phyloP scores from a whole-genome alignment of 2,113 vertebrate species.

The Neotragus moschatus region DNA sequence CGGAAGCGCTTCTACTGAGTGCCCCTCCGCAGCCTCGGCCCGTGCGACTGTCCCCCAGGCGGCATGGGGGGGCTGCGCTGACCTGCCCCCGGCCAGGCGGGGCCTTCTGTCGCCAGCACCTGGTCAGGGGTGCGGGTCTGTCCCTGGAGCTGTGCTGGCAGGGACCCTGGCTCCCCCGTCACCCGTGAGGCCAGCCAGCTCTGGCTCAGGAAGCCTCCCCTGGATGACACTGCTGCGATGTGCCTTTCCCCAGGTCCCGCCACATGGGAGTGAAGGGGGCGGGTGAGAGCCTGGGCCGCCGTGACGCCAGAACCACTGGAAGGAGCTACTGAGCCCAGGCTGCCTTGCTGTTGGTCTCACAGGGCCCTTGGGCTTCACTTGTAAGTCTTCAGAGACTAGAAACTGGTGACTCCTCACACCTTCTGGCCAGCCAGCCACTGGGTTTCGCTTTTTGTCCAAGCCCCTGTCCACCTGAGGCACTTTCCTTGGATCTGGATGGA shows the following conservation, averaged over 20 bases:
- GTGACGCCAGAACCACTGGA: not conserved
- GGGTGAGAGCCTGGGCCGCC: not conserved
- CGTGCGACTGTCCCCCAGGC: not conserved
- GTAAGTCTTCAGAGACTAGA: not conserved
- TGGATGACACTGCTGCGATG: not conserved
- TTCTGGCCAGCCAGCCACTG: not conserved
- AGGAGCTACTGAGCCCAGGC: not conserved
- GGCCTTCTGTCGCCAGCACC: not conserved
- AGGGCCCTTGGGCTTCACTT: not conserved
- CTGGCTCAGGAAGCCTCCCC: not conserved
- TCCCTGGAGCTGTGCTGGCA: no score
- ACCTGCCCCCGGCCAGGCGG: not conserved
- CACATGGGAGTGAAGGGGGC: not conserved
- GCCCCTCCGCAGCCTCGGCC: not conserved
- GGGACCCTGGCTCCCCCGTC: no score
- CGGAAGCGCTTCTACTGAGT: constrained; percentile 96
- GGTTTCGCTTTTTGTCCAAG: not conserved
- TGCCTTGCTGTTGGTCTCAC: not conserved
- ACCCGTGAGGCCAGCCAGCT: not conserved
- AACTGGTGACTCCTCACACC: not conserved
- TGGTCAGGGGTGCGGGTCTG: not conserved
- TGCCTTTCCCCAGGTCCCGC: constrained; percentile 54
- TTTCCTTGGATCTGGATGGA: not conserved
- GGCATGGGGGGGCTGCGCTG: not conserved
- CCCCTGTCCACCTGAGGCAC: not conserved